Evolutionary conservation across 2,797 vertebrate species (phyloP).

Genomic region (Myotis planiceps): DNA sequence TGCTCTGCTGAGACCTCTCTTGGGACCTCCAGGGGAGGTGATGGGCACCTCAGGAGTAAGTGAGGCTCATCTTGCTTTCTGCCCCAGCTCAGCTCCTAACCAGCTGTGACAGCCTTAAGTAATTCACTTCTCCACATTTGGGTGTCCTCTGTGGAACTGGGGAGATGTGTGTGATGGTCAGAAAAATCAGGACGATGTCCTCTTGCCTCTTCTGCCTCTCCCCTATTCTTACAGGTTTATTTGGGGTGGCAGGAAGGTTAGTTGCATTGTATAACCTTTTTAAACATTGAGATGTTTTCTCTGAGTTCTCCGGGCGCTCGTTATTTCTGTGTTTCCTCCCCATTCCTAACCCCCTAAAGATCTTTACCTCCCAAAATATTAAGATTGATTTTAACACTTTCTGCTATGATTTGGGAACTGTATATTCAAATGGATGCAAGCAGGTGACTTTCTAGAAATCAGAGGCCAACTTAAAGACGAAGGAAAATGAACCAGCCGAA

Average conservation of each 20-base stretch:
- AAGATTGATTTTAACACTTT: slow-evolving; percentile 12
- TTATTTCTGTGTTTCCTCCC: neutral
- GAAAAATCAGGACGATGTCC: neutral
- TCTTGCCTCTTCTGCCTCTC: neutral
- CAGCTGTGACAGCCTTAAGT: neutral
- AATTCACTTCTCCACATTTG: neutral
- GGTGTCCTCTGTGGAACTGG: neutral
- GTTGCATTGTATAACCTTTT: neutral
- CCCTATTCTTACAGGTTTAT: neutral
- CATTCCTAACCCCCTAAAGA: neutral
- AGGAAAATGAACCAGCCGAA: neutral
- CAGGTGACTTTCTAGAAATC: neutral
- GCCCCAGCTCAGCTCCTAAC: neutral
- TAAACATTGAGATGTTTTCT: neutral
- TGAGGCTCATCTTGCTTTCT: neutral
- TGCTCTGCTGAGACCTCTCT: neutral
- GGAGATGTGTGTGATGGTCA: neutral
- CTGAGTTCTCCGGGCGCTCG: neutral
- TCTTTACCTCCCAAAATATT: neutral
- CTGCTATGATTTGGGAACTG: neutral
- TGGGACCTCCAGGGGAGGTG: neutral
- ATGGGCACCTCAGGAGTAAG: neutral
- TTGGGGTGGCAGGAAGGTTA: neutral
- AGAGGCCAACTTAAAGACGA: neutral
- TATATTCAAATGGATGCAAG: neutral